Evolutionary conservation across 2,888 invertebrate species (phyloP), one percentile per base, ranked within the genome.

Genomic region (Cheilosia pagana): DNA sequence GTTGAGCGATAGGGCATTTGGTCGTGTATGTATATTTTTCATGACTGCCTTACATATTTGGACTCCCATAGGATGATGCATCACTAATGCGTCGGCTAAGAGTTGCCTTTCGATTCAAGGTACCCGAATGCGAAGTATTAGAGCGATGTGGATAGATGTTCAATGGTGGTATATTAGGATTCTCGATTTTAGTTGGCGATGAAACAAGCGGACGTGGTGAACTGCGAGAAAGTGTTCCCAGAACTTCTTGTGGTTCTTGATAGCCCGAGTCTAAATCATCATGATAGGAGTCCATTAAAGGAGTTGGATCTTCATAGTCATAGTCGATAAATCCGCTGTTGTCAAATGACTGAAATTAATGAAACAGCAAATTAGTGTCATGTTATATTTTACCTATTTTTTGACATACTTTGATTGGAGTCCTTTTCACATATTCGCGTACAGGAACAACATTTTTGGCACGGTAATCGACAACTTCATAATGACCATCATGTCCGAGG

Each of bases 321-420:
- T 96, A 96, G 90, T 96, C 96, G 90, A 96, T 95, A 90, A 96
- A 96, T 35, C 95, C 95, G 72, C 95, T 95, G 89, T 96, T 96
- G 90, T 95, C 95, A 89, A 95, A 95, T 76, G 93, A 91, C 91
- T 92, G 70, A 0, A 88, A 88, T 25, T n/a, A 55, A 25, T 14
- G 12, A 23, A 14, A 39, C 10, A 8, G 1, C 8, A 45, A 8
- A 8, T 16, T 8, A 45, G 16, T 7, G 1, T 25, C n/a, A 10
- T 19, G 14, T 12, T n/a, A 41, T 31, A 21, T 48, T 25, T 60
- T 10, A 35, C 19, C n/a, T 31, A 21, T n/a, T 55, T 8, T 16
- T 62, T 12, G 1, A 68, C 83, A 86, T 87, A 91, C 91, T 89
- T 91, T 91, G 39, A 91, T 89, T 70, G 90, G 90, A 5, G 90